Conservation (phyloP, 2,113 vertebrate species). For the Myxocyprinus asiaticus region DNA sequence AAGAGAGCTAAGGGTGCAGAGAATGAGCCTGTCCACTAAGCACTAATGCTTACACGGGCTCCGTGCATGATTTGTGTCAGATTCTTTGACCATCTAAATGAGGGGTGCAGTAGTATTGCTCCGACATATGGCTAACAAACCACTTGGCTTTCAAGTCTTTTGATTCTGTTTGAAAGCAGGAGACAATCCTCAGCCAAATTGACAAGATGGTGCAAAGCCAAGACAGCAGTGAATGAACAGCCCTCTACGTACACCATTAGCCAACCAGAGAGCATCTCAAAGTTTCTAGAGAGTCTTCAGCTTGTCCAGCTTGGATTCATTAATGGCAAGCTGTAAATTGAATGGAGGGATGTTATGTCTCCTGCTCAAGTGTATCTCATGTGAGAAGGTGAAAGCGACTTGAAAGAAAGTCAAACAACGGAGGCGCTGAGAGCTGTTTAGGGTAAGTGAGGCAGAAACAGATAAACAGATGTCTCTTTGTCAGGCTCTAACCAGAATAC, state of each 20-base stretch:
- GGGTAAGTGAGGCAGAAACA: slow-evolving; percentile 4
- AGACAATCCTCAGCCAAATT: slow-evolving; percentile 31
- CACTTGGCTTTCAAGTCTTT: slow-evolving; percentile 40
- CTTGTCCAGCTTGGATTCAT: slow-evolving; percentile 32
- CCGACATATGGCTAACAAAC: slow-evolving; percentile 44
- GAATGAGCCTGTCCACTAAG: neutral
- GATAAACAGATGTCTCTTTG: slow-evolving; percentile 64
- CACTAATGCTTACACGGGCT: neutral
- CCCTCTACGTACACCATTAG: slow-evolving; percentile 38
- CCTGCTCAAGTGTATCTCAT: neutral
- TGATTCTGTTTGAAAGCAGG: slow-evolving; percentile 29
- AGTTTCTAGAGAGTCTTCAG: slow-evolving; percentile 16
- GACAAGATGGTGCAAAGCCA: slow-evolving; percentile 27
- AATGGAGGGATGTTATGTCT: slow-evolving; percentile 6
- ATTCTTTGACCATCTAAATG: slow-evolving; percentile 42
- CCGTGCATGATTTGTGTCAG: slow-evolving; percentile 22
- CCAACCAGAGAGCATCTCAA: slow-evolving; percentile 21
- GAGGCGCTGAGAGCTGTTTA: slow-evolving; percentile 12
- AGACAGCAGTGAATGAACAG: slow-evolving; percentile 22
- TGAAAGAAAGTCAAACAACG: slow-evolving; percentile 1
- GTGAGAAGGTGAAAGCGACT: slow-evolving; percentile 32
- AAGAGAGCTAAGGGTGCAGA: slow-evolving; percentile 26
- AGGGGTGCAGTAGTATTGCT: slow-evolving; percentile 29
- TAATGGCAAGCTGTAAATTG: slow-evolving; percentile 20
- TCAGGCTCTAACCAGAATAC: slow-evolving; percentile 33